Conservation (phyloP, 2,888 invertebrate species). For the Drosophila eohydei region DNA sequence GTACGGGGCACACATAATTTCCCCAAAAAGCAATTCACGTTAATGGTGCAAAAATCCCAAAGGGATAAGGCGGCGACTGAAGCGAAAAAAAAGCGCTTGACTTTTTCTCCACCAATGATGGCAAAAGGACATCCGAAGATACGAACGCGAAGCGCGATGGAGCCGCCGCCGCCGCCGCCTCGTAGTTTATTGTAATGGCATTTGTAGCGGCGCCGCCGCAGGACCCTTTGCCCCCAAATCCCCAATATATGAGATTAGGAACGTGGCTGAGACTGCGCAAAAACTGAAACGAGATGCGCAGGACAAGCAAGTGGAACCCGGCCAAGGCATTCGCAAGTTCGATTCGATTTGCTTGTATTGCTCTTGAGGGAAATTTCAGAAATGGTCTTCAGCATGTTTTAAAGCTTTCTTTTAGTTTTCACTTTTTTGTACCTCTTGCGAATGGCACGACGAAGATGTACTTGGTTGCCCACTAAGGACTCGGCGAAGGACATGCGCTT, state of each 20-base stretch:
- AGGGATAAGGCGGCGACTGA: conserved; percentile 73
- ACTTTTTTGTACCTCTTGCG: conserved; percentile 29
- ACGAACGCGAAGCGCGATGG: conserved; percentile 65
- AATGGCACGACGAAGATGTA: conserved; percentile 23
- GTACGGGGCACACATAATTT: conserved; percentile 80
- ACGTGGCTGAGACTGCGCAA: conserved; percentile 68
- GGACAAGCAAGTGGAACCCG: conserved; percentile 51
- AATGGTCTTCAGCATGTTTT: conserved; percentile 52
- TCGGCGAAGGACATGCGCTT: conserved; percentile 43
- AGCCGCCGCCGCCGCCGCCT: conserved; percentile 60
- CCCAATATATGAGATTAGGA: conserved; percentile 81
- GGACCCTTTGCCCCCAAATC: conserved; percentile 37
- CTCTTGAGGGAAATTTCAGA: conserved; percentile 76
- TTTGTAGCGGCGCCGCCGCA: conserved; percentile 72
- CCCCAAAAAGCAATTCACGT: conserved; percentile 82
- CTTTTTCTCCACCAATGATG: conserved; percentile 63
- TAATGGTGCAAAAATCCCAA: conserved; percentile 82
- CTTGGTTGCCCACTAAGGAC: conserved; percentile 11
- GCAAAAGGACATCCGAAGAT: conserved; percentile 76
- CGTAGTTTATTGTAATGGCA: conserved; percentile 80
- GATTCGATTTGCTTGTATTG: conserved; percentile 75
- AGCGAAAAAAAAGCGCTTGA: conserved; percentile 47
- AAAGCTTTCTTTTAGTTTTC: conserved; percentile 34
- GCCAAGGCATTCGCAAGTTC: conserved; percentile 53
- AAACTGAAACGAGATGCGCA: conserved; percentile 57